A percentile compares a stretch with the other conserved stretches of the same genome.
phyloP scores from a whole-genome alignment of 2,113 vertebrate genomes.

The Dasypus novemcinctus region DNA sequence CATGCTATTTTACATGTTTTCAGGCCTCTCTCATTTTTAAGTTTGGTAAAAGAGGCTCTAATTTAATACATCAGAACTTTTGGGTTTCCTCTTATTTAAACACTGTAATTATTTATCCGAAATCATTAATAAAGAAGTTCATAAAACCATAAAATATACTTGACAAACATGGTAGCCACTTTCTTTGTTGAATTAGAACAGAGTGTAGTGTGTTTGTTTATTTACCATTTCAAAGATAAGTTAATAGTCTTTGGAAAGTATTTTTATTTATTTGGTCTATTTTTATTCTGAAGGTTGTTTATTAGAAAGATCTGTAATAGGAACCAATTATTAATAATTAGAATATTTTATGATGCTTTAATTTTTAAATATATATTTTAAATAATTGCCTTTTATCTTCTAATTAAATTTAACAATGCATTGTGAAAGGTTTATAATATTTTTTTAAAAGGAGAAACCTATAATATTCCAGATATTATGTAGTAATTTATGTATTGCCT shows the following conservation, averaged over 20 bases:
- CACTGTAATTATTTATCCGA: conserved; percentile 25
- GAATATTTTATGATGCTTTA: conserved; percentile 40
- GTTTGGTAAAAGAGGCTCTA: not conserved
- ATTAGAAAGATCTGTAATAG: not conserved
- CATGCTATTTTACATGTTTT: conserved; percentile 33
- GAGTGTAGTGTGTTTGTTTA: not conserved
- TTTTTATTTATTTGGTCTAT: conserved; percentile 7
- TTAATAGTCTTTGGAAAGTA: conserved; percentile 29
- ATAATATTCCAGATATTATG: not conserved
- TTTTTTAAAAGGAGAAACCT: conserved; percentile 49
- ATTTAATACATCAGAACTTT: conserved; percentile 10
- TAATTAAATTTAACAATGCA: not conserved
- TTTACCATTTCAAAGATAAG: conserved; percentile 37
- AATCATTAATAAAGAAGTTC: not conserved
- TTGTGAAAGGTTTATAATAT: not conserved
- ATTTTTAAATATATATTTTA: conserved; percentile 45
- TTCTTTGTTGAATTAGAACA: conserved; percentile 21
- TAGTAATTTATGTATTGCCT: conserved; percentile 45
- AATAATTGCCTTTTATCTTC: conserved; percentile 26
- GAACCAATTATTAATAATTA: not conserved
- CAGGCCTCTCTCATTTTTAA: conserved; percentile 45
- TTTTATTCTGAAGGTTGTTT: conserved; percentile 11
- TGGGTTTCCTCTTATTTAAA: conserved; percentile 5
- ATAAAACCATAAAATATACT: not conserved
- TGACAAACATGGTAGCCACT: not conserved